Evolutionary conservation across 2,797 vertebrate genomes (phyloP), one percentile per base, ranked within the genome.

Genomic region (Melanotaenia nigrans): DNA sequence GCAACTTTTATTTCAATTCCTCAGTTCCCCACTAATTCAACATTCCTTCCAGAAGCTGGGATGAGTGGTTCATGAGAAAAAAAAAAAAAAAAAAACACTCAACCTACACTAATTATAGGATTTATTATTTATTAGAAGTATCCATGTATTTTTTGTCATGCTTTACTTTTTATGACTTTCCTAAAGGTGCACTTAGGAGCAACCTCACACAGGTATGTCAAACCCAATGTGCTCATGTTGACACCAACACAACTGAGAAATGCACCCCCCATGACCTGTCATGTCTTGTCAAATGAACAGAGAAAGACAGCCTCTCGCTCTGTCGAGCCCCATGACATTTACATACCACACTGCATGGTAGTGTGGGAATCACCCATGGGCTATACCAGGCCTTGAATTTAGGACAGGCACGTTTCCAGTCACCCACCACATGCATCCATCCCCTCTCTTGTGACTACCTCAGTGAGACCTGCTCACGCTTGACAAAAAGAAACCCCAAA

Each of bases 241-340:
- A 80, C 85, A 77, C 73, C 82, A 76, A 76, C 82, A 79, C 61
- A 18, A 47, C 60, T 11, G 28, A 75, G 78, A 71, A 77, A 78
- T 57, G 62, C 75, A 62, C 71, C 81, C 82, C 74, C 56, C 69
- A 11, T 38, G 76, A 82, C 72, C 89, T 78, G 85, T 81, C 86
- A 85, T 86, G 85, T 91, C 75, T 85, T 78, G 87, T 92, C 91
- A 91, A 87, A 87, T 76, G 64, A 89, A 87, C 81, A 76, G 83
- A 84, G 78, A 80, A 53, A 87, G 90, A 91, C 90, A 81, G 86
- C 78, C 84, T 88, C 79, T 85, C 89, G 91, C 92, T 92, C 91
- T 74, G 90, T 87, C 85, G 89, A 81, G 58, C 88, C 89, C 79
- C 54, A 82, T 93, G 92, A 93, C 92, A 94, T 93, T 93, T 94